A percentile compares a stretch with the other conserved stretches of the same genome.
Conservation (phyloP, 2,113 vertebrate genomes). For the Mormyrus iriodes region DNA sequence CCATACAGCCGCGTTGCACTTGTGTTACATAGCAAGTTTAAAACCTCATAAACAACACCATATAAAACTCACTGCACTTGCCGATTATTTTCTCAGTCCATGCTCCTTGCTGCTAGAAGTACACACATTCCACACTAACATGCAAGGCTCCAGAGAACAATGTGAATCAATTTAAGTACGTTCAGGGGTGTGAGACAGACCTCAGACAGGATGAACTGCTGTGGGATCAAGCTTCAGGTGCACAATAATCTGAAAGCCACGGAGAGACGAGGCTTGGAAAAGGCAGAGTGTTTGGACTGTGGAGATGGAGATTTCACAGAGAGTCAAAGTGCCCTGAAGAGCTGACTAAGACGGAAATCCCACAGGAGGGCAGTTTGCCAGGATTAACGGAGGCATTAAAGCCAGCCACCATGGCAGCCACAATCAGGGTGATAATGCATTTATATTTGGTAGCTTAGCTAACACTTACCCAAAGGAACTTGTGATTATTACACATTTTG, state of each 20-base stretch:
- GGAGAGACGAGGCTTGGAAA: neutral
- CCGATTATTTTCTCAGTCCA: neutral
- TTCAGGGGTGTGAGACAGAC: neutral
- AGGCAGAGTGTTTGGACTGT: neutral
- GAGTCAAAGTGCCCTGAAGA: neutral
- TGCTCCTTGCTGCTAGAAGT: neutral
- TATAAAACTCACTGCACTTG: neutral
- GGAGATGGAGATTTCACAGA: neutral
- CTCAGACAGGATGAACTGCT: neutral
- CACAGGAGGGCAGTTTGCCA: neutral
- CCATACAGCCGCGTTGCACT: neutral
- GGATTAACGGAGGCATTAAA: constrained; percentile 18
- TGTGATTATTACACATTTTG: neutral
- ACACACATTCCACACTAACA: neutral
- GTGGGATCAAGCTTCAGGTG: neutral
- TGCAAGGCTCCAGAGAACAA: neutral
- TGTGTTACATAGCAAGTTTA: neutral
- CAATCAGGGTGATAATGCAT: neutral
- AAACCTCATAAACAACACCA: neutral
- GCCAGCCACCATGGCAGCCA: neutral
- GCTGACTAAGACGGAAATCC: neutral
- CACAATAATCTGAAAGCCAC: neutral
- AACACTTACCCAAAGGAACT: neutral
- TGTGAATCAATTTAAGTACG: neutral
- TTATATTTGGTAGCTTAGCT: neutral